A percentile compares a stretch with the other conserved stretches of the same genome.
phyloP scores from a whole-genome alignment of 2,113 vertebrate species.

The Notothenia rossii region DNA sequence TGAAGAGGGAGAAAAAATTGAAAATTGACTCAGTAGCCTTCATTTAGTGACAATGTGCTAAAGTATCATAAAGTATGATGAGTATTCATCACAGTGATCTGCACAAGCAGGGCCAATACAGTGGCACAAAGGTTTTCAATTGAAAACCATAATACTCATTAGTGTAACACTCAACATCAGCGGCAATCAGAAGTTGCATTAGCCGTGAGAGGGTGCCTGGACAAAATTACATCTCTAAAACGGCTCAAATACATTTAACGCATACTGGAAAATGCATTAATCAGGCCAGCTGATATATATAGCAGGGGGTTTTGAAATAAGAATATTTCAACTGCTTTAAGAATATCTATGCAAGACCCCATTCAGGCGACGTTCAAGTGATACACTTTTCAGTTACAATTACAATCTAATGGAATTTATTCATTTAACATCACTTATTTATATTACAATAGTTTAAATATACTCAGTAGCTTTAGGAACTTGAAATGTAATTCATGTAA shows the following conservation, averaged over 20 bases:
- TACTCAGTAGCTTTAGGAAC: background rate
- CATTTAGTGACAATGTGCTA: conserved; percentile 81
- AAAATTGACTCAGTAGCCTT: conserved; percentile 82
- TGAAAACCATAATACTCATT: conserved; percentile 84
- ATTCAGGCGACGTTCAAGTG: conserved; percentile 4
- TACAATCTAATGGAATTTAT: too few relatives aligned
- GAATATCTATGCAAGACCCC: background rate
- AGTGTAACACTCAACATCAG: conserved; percentile 80
- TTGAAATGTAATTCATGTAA: background rate
- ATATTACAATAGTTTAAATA: background rate
- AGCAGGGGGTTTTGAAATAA: conserved; percentile 13
- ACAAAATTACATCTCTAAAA: conserved; percentile 66
- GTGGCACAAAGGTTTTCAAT: conserved; percentile 84
- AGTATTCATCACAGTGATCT: conserved; percentile 83
- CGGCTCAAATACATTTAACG: conserved; percentile 63
- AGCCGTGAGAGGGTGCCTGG: conserved; percentile 70
- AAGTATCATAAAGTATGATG: conserved; percentile 82
- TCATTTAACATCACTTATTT: background rate
- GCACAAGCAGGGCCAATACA: conserved; percentile 75
- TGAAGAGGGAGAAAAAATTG: conserved; percentile 75
- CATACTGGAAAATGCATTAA: conserved; percentile 63
- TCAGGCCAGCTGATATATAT: conserved; percentile 32
- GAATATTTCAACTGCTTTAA: background rate
- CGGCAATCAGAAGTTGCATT: conserved; percentile 82
- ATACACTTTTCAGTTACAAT: background rate